Evolutionary conservation across 2,113 vertebrate genomes (phyloP).

Genomic region (Tragelaphus strepsiceros): DNA sequence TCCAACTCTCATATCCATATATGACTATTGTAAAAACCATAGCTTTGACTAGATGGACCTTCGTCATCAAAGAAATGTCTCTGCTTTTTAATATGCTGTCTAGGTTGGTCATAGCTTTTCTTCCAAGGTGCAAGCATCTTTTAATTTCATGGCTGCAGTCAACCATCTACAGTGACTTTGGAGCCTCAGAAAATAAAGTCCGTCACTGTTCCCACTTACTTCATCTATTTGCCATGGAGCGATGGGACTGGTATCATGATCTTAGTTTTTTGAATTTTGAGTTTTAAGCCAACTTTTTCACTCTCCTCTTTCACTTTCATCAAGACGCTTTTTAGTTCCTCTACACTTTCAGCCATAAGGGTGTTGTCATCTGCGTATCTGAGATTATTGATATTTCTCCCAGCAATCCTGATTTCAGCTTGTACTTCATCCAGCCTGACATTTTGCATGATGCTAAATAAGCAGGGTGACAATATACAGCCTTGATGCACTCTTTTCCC

Average conservation of each 20-base stretch:
- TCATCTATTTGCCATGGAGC: background rate
- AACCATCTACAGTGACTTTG: background rate
- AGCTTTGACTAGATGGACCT: too few relatives aligned
- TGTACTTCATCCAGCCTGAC: background rate
- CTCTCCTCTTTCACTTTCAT: background rate
- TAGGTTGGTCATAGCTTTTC: background rate
- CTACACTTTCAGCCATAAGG: background rate
- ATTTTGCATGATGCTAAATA: background rate
- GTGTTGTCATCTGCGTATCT: background rate
- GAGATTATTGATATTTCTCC: background rate
- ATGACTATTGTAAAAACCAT: too few relatives aligned
- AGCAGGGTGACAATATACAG: background rate
- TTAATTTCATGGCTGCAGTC: background rate
- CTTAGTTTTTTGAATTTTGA: background rate
- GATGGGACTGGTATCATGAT: background rate
- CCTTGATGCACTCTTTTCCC: background rate
- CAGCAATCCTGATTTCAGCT: background rate
- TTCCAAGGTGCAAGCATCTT: background rate
- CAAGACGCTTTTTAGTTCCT: background rate
- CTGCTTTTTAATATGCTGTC: background rate
- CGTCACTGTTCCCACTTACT: background rate
- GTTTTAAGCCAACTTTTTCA: background rate
- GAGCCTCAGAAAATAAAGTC: background rate
- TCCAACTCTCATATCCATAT: too few relatives aligned
- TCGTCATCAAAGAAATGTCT: too few relatives aligned